Evolutionary conservation across 2,113 vertebrate species (phyloP), one percentile per base, ranked within the genome.

Genomic region (Spheniscus mendiculus): DNA sequence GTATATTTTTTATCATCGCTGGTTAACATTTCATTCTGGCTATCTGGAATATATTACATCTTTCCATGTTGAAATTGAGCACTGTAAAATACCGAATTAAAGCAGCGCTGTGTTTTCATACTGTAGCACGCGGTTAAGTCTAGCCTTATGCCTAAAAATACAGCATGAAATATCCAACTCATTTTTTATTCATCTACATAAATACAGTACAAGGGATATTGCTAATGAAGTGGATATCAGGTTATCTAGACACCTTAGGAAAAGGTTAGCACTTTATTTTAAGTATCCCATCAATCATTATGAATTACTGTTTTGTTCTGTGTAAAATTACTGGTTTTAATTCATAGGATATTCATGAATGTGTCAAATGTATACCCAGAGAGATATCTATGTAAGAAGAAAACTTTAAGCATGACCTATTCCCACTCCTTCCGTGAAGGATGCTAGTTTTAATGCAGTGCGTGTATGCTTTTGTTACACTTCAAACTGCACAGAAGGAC

Each of bases 321-420:
- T 92, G 80, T 90, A 95, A 98, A 98, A 96, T 58, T 40, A 65
- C 58, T 87, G 80, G 96, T 95, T 91, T 97, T 95, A 96, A 97
- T 96, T 95, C 59, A 93, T 83, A 89, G 67, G 38, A 87, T 93
- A 95, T 97, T 97, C 78, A 98, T 94, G 65, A 97, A 47, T 66
- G 87, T 91, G 53, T 94, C 78, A 96, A 96, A 95, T 82, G 19
- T 82, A 93, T 55, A 97, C n/a, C 40, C 81, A 96, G 69, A 96
- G 77, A 90, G 74, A 52, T 74, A 83, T 78, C 78, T 63, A 7
- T 30, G 50, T 79, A 87, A 65, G 67, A 83, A 96, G 50, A 94
- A 94, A 96, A 83, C 20, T 38, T 86, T 94, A 93, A 44, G 17
- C 49, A 50, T 83, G 66, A 96, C 89, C 50, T 95, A 47, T 83